phyloP scores from a whole-genome alignment of 2,797 vertebrate species.

The Epinephelus malabaricus region DNA sequence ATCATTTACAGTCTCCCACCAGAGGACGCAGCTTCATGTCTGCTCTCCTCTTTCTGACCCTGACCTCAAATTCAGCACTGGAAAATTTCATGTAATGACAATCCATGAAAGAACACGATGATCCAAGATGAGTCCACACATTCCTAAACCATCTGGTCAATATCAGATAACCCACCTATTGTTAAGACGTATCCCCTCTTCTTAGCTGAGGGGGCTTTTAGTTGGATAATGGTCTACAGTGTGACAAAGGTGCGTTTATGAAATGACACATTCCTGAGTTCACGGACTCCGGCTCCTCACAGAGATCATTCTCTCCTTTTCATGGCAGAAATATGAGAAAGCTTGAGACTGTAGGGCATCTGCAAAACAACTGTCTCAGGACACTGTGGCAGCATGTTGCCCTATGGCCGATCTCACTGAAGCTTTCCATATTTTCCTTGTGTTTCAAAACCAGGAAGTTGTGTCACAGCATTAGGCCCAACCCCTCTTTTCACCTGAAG shows the following conservation, averaged over 20 bases:
- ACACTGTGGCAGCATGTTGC: constrained; percentile 15
- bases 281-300: constrained; percentile 28
- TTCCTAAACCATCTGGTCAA: constrained; percentile 47
- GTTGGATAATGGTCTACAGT: constrained; percentile 35
- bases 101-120: constrained; percentile 5
- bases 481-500: constrained; percentile 85
- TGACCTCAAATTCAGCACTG: neutral
- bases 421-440: constrained; percentile 28
- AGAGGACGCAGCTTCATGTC: too few relatives aligned
- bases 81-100: neutral
- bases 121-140: constrained; percentile 56
- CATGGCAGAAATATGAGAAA: constrained; percentile 49
- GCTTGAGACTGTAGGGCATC: constrained; percentile 31
- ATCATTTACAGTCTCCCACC: constrained; percentile 14
- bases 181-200: constrained; percentile 41
- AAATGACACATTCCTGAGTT: constrained; percentile 50
- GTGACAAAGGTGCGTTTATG: constrained; percentile 67
- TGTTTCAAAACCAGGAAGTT: constrained; percentile 82
- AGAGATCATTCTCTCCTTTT: constrained; percentile 32
- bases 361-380: constrained; percentile 2
- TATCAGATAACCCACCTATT: constrained; percentile 71
- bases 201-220: constrained; percentile 28
- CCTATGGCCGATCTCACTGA: neutral
- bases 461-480: constrained; percentile 76
- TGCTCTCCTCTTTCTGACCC: too few relatives aligned